A percentile compares a stretch with the other conserved stretches of the same genome.
Evolutionary conservation across 2,797 vertebrate genomes (phyloP).

Genomic region (Pyrocephalus nanus): DNA sequence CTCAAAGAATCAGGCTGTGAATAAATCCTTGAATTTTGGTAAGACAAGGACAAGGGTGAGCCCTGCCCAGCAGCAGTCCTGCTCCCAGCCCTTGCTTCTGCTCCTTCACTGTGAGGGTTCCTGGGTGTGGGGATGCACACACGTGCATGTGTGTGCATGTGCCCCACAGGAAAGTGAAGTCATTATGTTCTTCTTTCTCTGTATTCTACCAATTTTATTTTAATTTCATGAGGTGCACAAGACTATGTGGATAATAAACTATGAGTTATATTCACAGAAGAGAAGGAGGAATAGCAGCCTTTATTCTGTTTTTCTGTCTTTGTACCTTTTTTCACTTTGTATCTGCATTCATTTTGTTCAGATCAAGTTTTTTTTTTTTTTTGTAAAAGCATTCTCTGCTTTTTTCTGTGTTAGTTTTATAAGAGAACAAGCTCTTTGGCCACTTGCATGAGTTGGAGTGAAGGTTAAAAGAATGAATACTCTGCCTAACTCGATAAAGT

Average conservation of each 20-base stretch:
- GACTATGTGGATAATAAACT: not conserved
- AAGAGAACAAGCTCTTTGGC: not conserved
- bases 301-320: not conserved
- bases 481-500: not conserved
- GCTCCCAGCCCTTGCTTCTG: not conserved
- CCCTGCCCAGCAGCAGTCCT: not conserved
- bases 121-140: not conserved
- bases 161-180: not conserved
- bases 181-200: not conserved
- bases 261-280: not conserved
- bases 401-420: not conserved
- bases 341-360: not conserved
- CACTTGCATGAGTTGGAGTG: not conserved
- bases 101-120: not conserved
- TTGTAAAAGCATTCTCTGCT: not conserved
- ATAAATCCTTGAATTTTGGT: not conserved
- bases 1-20: not conserved
- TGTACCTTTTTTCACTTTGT: not conserved
- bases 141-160: fast-evolving
- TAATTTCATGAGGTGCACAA: not conserved
- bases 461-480: not conserved
- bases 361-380: not conserved
- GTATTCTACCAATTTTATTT: not conserved
- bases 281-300: not conserved
- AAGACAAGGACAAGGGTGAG: not conserved